Evolutionary conservation across 2,888 invertebrate species (phyloP).

Genomic region (Aphidius colemani): DNA sequence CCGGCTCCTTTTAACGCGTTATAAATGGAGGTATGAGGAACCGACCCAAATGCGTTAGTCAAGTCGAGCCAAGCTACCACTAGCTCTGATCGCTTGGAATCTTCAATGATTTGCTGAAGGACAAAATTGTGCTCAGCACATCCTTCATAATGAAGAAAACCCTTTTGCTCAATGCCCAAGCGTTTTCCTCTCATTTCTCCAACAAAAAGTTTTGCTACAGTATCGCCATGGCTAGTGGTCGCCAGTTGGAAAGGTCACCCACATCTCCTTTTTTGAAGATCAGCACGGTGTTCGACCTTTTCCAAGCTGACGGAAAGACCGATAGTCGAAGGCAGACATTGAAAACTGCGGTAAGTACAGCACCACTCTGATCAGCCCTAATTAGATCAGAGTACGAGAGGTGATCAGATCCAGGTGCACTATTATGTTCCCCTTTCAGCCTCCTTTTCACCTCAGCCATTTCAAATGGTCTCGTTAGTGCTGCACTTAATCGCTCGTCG

Average conservation of each 20-base stretch:
- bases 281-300: conserved; percentile 27
- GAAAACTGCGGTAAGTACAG: conserved; percentile 12
- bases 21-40: conserved; percentile 47
- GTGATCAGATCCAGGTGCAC: conserved; percentile 36
- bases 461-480: not conserved
- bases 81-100: conserved; percentile 34
- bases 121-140: conserved; percentile 52
- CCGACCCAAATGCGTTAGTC: conserved; percentile 53
- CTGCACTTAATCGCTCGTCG: not conserved
- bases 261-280: conserved; percentile 23
- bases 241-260: conserved; percentile 37
- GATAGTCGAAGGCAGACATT: conserved; percentile 21
- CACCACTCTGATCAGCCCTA: conserved; percentile 29
- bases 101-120: conserved; percentile 43
- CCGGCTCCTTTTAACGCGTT: conserved; percentile 6
- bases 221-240: conserved; percentile 42
- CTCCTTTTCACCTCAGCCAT: conserved; percentile 10
- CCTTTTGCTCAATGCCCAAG: conserved; percentile 32
- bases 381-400: conserved; percentile 35
- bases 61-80: conserved; percentile 53
- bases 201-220: conserved; percentile 37
- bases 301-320: conserved; percentile 27
- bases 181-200: conserved; percentile 5
- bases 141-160: conserved; percentile 50
- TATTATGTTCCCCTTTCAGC: conserved; percentile 9